phyloP scores from a whole-genome alignment of 2,113 vertebrate genomes.

The Panthera uncia region DNA sequence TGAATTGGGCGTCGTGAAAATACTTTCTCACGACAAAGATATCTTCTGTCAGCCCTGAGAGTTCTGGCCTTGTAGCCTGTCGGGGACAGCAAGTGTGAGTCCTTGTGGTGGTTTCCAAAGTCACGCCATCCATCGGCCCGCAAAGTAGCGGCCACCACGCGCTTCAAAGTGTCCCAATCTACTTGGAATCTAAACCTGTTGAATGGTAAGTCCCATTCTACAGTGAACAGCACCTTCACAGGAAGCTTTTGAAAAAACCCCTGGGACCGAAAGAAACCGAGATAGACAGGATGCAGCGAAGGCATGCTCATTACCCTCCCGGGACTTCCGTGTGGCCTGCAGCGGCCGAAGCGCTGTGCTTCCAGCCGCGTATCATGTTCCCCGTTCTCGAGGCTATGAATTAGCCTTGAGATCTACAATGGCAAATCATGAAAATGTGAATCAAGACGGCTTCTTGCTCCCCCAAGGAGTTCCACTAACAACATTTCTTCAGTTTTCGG shows the following conservation, averaged over 20 bases:
- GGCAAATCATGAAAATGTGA: not conserved
- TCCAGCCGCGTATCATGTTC: not conserved
- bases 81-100: not conserved
- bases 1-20: not conserved
- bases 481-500: not conserved
- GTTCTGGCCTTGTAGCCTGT: not conserved
- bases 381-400: not conserved
- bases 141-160: not conserved
- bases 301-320: not conserved
- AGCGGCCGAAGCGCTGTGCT: not conserved
- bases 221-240: slow-evolving; percentile 33
- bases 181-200: slow-evolving; percentile 53
- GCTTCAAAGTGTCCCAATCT: slow-evolving; percentile 54
- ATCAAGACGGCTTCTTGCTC: not conserved
- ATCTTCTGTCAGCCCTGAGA: not conserved
- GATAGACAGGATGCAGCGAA: not conserved
- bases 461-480: not conserved
- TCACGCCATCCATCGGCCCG: not conserved
- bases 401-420: not conserved
- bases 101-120: not conserved
- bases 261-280: not conserved
- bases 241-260: slow-evolving; percentile 27
- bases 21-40: not conserved
- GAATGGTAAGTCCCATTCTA: slow-evolving; percentile 49
- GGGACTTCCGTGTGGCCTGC: not conserved